Conservation (phyloP, 2,797 vertebrate species). For the Onychomys leucogaster region DNA sequence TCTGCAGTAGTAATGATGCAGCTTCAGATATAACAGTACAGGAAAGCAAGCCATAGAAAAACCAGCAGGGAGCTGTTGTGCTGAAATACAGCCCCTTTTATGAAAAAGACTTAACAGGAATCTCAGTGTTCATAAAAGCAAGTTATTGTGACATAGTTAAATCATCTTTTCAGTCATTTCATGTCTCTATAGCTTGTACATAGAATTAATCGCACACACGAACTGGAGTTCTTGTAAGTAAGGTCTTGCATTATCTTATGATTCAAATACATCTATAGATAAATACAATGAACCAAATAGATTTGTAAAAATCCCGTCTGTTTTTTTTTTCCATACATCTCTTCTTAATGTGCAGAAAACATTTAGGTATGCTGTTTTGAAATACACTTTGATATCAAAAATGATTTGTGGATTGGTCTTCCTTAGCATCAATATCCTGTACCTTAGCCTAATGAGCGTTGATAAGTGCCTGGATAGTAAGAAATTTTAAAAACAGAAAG, state of each 20-base stretch:
- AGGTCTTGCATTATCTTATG: not conserved
- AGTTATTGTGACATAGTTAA: constrained; percentile 39
- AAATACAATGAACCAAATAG: not conserved
- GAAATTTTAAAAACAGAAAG: not conserved
- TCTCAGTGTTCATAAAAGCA: constrained; percentile 70
- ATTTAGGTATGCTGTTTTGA: not conserved
- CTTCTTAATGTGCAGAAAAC: not conserved
- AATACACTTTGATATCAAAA: not conserved
- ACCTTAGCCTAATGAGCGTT: not conserved
- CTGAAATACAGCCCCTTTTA: constrained; percentile 57
- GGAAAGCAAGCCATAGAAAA: constrained; percentile 61
- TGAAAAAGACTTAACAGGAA: constrained; percentile 57
- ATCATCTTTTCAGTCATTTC: constrained; percentile 72
- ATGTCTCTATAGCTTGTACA: constrained; percentile 21
- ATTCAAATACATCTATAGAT: not conserved
- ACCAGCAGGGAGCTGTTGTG: constrained; percentile 58
- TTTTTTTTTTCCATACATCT: not conserved
- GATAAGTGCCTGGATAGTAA: not conserved
- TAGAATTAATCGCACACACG: not conserved
- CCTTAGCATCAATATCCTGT: not conserved
- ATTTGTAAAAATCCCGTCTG: not conserved
- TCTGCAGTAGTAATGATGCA: constrained; percentile 62
- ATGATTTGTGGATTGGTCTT: not conserved
- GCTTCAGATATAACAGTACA: constrained; percentile 12
- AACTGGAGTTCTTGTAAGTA: not conserved